Base-by-base conservation (phyloP, 2,888 invertebrate species). In the Eupithecia dodoneata region DNA sequence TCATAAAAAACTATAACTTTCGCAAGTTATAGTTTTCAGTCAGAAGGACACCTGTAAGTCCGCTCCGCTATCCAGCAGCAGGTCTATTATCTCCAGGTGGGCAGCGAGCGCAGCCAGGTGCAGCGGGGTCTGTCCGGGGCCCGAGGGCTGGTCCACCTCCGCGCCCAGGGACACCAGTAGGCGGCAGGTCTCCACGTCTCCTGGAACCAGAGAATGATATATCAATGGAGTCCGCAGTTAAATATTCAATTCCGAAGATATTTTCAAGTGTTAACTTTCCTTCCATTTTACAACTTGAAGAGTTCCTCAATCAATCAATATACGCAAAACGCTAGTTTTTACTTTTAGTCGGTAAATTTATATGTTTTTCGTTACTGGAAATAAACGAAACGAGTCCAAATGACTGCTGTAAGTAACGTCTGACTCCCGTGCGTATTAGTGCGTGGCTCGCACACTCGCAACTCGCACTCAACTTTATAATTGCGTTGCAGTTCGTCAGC, bases 101-200 rank as follows among this genome's bases (percentile, higher is more conserved):
- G 87, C 90, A 0, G 82, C 82, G 65, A 93, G 90, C 45, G 95
- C 87, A 0, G 96, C 96, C 47, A 95, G 85, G 85, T 96, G 96
- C 67, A 96, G 88, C 4, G 96, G 91, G 0, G 94, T 93, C 81
- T 94, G 94, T 0, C 93, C 92, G 0, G 89, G 88, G 1, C 87
- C 82, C 3, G 91, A 90, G 0, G 84, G 83, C 78, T 91, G 93
- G 77, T 96, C 93, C 6, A 95, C 83, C 69, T 94, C 94, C 0
- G 96, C 96, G 0, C 96, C 96, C 30, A 90, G 85, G 3, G 87
- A 85, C 63, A 96, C 79, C 30, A 96, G 89, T 67, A 93, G 90
- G 4, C 90, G 89, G 0, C 94, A 91, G 73, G 94, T 93, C 81
- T 89, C 90, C 2, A 92, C 76, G 76, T 94, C 92, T 18, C 94